These are phyloP conservation scores for Fragum whitleyi DNA, from an alignment of 2,888 invertebrate genomes.

Conservation along the genomic window DNA sequence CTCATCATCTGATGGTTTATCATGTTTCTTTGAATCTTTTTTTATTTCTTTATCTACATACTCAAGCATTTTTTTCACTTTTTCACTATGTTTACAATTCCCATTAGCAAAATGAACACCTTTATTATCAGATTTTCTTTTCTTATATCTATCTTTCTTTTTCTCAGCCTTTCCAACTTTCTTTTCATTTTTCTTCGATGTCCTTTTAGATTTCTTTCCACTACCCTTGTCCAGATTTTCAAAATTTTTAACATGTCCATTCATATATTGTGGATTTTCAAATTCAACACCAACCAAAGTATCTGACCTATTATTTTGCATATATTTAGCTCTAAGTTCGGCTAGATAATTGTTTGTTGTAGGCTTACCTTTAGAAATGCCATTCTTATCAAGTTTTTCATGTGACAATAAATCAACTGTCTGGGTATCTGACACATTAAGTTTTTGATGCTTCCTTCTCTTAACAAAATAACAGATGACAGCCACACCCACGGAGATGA, in stretches of 20 bases:
- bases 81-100: slow-evolving; percentile 34
- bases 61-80: slow-evolving; percentile 45
- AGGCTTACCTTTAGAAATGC: slow-evolving; percentile 7
- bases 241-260: slow-evolving; percentile 35
- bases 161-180: slow-evolving; percentile 1
- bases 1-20: slow-evolving; percentile 19
- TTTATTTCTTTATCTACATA: slow-evolving; percentile 49
- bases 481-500: slow-evolving; percentile 66
- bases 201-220: slow-evolving; percentile 19
- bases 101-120: slow-evolving; percentile 26
- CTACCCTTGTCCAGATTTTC: slow-evolving; percentile 20
- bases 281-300: slow-evolving; percentile 62
- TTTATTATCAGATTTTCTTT: slow-evolving; percentile 27
- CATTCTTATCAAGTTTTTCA: slow-evolving; percentile 30
- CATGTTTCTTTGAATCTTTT: slow-evolving; percentile 37
- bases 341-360: not conserved
- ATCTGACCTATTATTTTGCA: slow-evolving; percentile 49
- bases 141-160: slow-evolving; percentile 1
- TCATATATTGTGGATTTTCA: slow-evolving; percentile 47
- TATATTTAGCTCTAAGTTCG: slow-evolving; percentile 52
- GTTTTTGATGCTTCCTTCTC: slow-evolving; percentile 57
- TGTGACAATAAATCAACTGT: slow-evolving; percentile 45
- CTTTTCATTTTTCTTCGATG: not conserved
- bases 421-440: slow-evolving; percentile 9
- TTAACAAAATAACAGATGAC: slow-evolving; percentile 68